These are phyloP conservation scores for Sphyrna mokarran DNA, from an alignment of 2,113 vertebrate genomes.

Conservation along the genomic window DNA sequence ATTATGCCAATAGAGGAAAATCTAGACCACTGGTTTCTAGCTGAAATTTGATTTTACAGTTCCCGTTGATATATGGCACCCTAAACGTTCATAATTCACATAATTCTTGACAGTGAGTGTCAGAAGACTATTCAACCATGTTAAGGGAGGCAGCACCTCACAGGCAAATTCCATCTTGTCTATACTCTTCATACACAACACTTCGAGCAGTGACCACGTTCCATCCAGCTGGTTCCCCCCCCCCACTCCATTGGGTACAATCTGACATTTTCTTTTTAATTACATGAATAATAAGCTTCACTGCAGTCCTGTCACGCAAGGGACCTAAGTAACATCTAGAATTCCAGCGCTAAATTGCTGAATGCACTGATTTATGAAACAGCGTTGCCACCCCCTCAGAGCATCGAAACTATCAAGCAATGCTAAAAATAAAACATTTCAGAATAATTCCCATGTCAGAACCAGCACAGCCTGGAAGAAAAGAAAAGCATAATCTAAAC, in stretches of 20 bases:
- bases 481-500: not conserved
- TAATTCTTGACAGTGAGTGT: not conserved
- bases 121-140: not conserved
- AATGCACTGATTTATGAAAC: conserved; percentile 15
- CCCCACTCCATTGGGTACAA: not conserved
- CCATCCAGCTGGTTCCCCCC: not conserved
- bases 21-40: not conserved
- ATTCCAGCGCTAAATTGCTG: not conserved
- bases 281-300: not conserved
- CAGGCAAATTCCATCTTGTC: not conserved
- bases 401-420: not conserved
- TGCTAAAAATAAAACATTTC: conserved; percentile 4
- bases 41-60: not conserved
- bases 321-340: not conserved
- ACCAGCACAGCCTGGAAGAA: not conserved
- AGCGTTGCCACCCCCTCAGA: not conserved
- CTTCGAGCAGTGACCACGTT: not conserved
- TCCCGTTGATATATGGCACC: not conserved
- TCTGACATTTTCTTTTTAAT: not conserved
- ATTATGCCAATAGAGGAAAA: not conserved
- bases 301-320: not conserved
- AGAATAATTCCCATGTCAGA: not conserved
- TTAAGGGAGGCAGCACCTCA: not conserved
- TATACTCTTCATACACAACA: not conserved
- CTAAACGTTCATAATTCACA: not conserved